Evolutionary conservation across 2,888 invertebrate genomes (phyloP).

Genomic region (Apotomis turbidana): DNA sequence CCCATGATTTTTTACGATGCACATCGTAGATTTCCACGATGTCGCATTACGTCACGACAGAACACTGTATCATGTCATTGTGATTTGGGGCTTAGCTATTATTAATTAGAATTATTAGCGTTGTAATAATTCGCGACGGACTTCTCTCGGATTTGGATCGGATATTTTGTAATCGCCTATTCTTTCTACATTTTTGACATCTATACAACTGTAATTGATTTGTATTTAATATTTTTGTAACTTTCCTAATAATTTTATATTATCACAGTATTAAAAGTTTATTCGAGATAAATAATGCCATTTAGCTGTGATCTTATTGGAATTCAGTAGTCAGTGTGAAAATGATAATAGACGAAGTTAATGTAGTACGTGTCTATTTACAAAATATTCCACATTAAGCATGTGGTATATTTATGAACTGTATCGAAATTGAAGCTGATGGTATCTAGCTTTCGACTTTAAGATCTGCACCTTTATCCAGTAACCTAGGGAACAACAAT

Average conservation of each 20-base stretch:
- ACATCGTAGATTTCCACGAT: no score
- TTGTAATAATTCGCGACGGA: no score
- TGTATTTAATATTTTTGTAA: conserved; percentile 10
- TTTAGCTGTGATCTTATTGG: conserved; percentile 21
- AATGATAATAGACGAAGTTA: not conserved
- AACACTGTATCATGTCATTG: no score
- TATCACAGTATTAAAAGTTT: conserved; percentile 1
- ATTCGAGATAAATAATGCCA: not conserved
- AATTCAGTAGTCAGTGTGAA: conserved; percentile 10
- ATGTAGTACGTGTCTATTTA: conserved; percentile 21
- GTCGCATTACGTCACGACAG: no score
- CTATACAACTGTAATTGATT: conserved; percentile 18
- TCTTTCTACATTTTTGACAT: conserved; percentile 25
- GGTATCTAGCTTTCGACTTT: no score
- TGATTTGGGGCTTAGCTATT: no score
- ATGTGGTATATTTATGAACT: no score
- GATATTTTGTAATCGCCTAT: not conserved
- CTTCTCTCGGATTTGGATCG: not conserved
- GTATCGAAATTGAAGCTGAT: not conserved
- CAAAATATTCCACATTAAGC: not conserved
- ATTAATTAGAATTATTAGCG: no score
- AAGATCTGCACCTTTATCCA: no score
- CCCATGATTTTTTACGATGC: no score
- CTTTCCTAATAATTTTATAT: not conserved
- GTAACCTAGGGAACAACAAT: no score